Evolutionary conservation across 2,113 vertebrate species (phyloP).

Genomic region (Pangasianodon gigas): DNA sequence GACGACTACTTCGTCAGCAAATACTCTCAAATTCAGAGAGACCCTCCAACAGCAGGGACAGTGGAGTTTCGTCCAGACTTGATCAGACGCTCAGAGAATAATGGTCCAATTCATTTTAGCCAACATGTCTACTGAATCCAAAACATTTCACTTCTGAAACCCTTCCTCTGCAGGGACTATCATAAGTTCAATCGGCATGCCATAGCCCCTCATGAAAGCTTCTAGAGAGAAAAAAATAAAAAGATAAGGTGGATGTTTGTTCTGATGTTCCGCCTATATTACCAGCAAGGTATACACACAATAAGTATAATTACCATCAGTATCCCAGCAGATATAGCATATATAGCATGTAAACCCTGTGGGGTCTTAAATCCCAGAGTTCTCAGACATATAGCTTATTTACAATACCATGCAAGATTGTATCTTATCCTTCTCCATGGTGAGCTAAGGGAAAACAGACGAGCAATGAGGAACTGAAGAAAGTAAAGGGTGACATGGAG

Average conservation of each 20-base stretch:
- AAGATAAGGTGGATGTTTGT: background rate
- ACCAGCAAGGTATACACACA: background rate
- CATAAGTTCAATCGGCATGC: background rate
- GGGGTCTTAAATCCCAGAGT: background rate
- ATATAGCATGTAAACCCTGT: background rate
- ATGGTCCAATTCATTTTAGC: background rate
- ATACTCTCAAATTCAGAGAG: background rate
- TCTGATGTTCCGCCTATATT: background rate
- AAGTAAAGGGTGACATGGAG: constrained; percentile 14
- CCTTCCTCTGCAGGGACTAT: background rate
- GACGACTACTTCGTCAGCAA: constrained; percentile 36
- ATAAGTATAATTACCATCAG: background rate
- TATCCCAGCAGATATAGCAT: background rate
- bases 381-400: constrained; percentile 17
- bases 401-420: background rate
- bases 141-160: constrained; percentile 13
- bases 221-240: background rate
- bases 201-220: background rate
- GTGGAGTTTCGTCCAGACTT: background rate
- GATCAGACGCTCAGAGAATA: background rate
- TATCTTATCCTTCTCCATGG: constrained; percentile 11
- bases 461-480: background rate
- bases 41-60: background rate
- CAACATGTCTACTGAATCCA: background rate
- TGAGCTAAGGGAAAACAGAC: constrained; percentile 14